phyloP scores from a whole-genome alignment of 2,113 vertebrate genomes.

The Eurypyga helias region DNA sequence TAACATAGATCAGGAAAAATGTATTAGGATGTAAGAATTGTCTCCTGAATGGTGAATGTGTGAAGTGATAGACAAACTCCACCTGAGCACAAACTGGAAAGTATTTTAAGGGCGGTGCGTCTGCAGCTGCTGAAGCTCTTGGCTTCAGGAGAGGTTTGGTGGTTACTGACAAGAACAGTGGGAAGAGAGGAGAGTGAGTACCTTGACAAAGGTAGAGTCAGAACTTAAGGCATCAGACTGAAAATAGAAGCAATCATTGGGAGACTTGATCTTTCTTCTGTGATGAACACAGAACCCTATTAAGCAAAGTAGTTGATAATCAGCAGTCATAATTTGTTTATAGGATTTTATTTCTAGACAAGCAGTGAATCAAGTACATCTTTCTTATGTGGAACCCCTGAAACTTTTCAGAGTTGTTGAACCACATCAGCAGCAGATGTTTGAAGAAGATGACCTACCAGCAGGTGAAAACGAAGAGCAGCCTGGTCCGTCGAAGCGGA shows the following conservation, averaged over 20 bases:
- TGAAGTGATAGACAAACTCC: neutral
- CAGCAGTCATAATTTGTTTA: neutral
- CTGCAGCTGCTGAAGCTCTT: neutral
- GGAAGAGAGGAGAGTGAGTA: neutral
- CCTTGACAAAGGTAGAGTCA: neutral
- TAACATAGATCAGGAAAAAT: neutral
- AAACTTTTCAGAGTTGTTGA: slow-evolving; percentile 83
- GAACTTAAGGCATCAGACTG: neutral
- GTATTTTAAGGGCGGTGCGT: rapidly evolving
- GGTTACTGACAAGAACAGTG: neutral
- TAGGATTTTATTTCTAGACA: neutral
- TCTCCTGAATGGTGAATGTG: neutral
- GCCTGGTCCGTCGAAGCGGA: slow-evolving; percentile 86
- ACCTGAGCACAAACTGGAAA: neutral
- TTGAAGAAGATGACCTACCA: slow-evolving; percentile 75
- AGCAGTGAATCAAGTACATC: neutral
- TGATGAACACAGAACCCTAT: neutral
- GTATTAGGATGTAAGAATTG: neutral
- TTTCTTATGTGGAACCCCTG: slow-evolving; percentile 47
- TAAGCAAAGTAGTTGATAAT: neutral
- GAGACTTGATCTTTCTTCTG: neutral
- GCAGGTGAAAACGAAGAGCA: slow-evolving; percentile 80
- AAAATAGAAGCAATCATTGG: neutral
- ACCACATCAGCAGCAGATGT: slow-evolving; percentile 77
- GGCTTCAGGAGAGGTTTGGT: neutral